Percentiles rank a stretch among this genome's conserved stretches.
Conservation (phyloP, 1,140 invertebrate species). For the Leptestheria dahalacensis region DNA sequence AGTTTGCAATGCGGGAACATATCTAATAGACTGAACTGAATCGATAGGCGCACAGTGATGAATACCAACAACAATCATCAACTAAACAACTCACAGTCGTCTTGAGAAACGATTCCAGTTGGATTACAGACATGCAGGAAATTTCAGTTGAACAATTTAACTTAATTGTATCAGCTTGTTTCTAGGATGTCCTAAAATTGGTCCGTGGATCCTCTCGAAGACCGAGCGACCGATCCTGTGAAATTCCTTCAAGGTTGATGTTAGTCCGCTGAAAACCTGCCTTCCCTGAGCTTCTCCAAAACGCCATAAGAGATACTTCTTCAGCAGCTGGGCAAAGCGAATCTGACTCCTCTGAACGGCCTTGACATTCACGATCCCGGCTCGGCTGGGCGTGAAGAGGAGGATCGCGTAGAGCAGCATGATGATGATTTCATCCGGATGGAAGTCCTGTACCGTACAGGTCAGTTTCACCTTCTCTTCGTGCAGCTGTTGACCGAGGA, state of each 20-base stretch:
- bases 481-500: background rate
- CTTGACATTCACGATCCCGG: background rate
- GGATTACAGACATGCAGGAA: no score
- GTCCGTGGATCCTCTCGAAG: background rate
- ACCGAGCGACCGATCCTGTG: background rate
- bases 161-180: background rate
- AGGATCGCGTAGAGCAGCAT: background rate
- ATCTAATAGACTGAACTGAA: no score
- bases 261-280: background rate
- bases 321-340: background rate
- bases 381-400: background rate
- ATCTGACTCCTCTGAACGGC: background rate
- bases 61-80: no score
- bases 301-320: background rate
- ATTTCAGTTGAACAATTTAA: no score
- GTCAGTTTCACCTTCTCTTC: background rate
- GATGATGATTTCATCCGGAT: background rate
- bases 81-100: no score
- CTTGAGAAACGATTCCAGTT: no score
- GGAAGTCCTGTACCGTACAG: background rate
- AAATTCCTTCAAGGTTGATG: background rate
- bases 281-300: background rate
- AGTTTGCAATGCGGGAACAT: no score
- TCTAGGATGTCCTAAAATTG: background rate
- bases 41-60: no score